phyloP scores from a whole-genome alignment of 2,113 vertebrate species.

The Entelurus aequoreus region DNA sequence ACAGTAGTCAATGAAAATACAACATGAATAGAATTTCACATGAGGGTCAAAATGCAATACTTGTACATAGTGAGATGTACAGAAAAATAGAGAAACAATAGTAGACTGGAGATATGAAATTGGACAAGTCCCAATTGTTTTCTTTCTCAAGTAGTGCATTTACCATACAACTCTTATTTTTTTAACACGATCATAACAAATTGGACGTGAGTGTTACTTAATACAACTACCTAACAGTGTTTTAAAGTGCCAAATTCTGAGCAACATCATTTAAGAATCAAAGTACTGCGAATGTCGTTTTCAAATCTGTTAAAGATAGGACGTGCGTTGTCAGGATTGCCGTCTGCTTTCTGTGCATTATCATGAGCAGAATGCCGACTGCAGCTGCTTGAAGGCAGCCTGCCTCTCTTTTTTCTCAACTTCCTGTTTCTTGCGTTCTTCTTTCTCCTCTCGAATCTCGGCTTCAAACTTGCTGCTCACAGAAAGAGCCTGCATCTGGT shows the following conservation, averaged over 20 bases:
- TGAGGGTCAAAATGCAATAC: constrained; percentile 3
- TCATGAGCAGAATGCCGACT: constrained; percentile 82
- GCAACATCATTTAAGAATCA: constrained; percentile 1
- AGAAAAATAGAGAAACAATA: background rate
- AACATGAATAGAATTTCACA: constrained; percentile 1
- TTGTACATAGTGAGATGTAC: background rate
- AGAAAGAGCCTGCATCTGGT: constrained; percentile 81
- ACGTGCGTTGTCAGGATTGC: constrained; percentile 4
- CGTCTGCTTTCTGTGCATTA: background rate
- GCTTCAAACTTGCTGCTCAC: constrained; percentile 87
- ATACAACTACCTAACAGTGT: constrained; percentile 7
- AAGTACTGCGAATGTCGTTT: constrained; percentile 11
- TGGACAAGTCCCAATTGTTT: background rate
- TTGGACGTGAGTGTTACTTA: constrained; percentile 6
- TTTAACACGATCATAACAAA: background rate
- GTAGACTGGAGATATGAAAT: background rate
- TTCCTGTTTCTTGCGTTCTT: constrained; percentile 81
- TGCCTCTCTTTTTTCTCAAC: constrained; percentile 80
- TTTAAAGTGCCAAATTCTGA: constrained; percentile 19
- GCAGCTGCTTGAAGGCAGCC: constrained; percentile 88
- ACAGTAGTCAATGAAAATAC: constrained; percentile 1
- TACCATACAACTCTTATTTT: background rate
- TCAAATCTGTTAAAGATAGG: constrained; percentile 9
- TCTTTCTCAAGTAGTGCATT: constrained; percentile 4
- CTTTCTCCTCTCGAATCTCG: constrained; percentile 89